Evolutionary conservation across 2,888 invertebrate genomes (phyloP).

Genomic region (Parnassius orleans): DNA sequence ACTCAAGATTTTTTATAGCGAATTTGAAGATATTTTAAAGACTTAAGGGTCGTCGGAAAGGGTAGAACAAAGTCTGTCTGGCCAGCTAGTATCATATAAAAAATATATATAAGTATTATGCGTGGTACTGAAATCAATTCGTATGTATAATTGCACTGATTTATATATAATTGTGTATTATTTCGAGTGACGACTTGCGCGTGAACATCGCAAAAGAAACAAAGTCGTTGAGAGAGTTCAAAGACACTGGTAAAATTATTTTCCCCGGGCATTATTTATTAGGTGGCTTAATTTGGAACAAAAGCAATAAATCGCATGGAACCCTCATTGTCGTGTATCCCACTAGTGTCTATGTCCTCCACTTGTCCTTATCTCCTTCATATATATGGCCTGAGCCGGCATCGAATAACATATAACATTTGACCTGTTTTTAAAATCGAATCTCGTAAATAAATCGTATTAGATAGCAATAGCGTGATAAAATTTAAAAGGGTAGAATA

Average conservation of each 20-base stretch:
- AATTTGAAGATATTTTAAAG: too few relatives aligned
- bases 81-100: too few relatives aligned
- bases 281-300: neutral
- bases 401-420: constrained; percentile 15
- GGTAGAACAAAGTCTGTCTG: too few relatives aligned
- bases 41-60: too few relatives aligned
- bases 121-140: too few relatives aligned
- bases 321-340: constrained; percentile 4
- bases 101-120: too few relatives aligned
- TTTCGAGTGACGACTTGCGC: too few relatives aligned
- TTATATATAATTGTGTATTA: too few relatives aligned
- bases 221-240: neutral
- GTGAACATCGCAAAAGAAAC: too few relatives aligned
- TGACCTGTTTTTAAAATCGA: neutral
- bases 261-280: constrained; percentile 2
- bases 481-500: neutral
- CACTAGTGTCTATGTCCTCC: constrained; percentile 2
- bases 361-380: constrained; percentile 9
- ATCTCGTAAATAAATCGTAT: neutral
- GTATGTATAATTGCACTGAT: too few relatives aligned
- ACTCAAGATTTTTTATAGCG: too few relatives aligned
- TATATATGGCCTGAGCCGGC: constrained; percentile 9
- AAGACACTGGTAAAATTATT: neutral
- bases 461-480: too few relatives aligned
- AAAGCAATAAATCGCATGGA: constrained; percentile 10